Conservation (phyloP, 2,113 vertebrate species). For the Prietella phreatophila region DNA sequence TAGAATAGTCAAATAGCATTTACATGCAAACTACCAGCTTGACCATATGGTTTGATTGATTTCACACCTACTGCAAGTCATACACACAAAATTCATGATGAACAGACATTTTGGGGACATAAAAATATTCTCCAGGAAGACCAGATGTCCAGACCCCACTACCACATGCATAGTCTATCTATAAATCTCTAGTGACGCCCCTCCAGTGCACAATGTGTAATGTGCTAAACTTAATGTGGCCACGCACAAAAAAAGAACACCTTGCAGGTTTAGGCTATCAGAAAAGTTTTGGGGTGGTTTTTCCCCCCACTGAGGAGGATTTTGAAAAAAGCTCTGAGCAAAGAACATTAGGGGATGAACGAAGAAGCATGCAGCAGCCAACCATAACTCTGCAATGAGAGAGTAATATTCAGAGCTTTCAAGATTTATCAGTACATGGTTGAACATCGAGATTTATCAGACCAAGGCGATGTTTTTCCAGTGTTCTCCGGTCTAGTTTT, state of each 20-base stretch:
- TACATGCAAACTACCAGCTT: not conserved
- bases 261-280: slow-evolving; percentile 11
- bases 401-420: slow-evolving; percentile 12
- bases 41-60: not conserved
- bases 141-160: not conserved
- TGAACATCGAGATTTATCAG: not conserved
- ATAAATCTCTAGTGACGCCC: slow-evolving; percentile 2
- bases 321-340: slow-evolving; percentile 9
- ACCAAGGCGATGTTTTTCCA: not conserved
- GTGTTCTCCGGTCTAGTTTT: no score
- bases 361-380: slow-evolving; percentile 1
- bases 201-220: slow-evolving; percentile 1
- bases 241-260: not conserved
- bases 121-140: not conserved
- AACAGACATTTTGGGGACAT: not conserved
- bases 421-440: not conserved
- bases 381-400: not conserved
- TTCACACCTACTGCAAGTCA: not conserved
- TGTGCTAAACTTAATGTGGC: slow-evolving; percentile 5
- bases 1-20: not conserved
- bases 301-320: not conserved
- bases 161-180: not conserved
- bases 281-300: not conserved
- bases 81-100: slow-evolving; percentile 2
- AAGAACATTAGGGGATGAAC: slow-evolving; percentile 10